A percentile compares a stretch with the other conserved stretches of the same genome.
Conservation (phyloP, 2,797 vertebrate genomes). For the Molossus molossus region DNA sequence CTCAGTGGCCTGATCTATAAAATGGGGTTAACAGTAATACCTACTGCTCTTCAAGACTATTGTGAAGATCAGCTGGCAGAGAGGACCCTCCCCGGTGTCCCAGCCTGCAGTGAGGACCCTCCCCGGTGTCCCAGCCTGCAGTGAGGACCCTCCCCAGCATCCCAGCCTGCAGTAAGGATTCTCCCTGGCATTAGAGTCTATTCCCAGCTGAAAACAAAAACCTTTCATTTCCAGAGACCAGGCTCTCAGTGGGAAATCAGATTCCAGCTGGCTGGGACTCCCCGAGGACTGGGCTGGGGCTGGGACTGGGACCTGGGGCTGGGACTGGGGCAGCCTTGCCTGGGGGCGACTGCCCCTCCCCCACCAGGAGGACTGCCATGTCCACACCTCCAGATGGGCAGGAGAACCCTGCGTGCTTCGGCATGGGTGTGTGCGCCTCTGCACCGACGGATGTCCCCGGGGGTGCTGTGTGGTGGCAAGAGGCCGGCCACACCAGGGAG, state of each 20-base stretch:
- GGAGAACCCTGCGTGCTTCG: neutral
- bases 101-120: neutral
- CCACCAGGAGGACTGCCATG: fast-evolving
- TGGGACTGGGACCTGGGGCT: neutral
- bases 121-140: neutral
- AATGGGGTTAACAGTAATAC: fast-evolving
- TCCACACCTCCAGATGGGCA: neutral
- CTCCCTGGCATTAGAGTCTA: neutral
- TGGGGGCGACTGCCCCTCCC: too few species aligned
- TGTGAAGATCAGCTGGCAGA: neutral
- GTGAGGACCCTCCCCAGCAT: neutral
- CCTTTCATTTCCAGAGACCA: neutral
- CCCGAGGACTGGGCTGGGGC: neutral
- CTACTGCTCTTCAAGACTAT: neutral
- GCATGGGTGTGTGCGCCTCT: fast-evolving
- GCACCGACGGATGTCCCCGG: neutral
- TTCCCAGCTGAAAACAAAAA: neutral
- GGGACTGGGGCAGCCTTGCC: neutral
- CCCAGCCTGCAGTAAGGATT: neutral
- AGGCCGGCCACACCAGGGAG: neutral
- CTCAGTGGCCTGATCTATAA: neutral
- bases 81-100: neutral
- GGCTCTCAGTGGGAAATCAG: neutral
- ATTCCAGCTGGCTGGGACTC: neutral
- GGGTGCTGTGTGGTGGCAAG: too few species aligned